Conservation (phyloP, 2,113 vertebrate species). For the Genyomyrus donnyi region DNA sequence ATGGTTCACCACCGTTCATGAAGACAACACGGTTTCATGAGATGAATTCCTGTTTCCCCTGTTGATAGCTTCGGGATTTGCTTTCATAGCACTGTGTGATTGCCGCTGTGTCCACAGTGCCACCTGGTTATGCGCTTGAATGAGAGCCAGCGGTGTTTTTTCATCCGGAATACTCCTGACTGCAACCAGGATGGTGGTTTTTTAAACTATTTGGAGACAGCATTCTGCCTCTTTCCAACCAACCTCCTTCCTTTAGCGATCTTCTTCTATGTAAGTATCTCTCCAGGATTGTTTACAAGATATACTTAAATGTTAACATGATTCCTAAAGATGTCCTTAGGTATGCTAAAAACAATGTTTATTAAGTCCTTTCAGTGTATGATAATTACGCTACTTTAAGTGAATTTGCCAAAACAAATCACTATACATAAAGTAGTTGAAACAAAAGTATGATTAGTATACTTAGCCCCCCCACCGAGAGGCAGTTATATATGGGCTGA, state of each 20-base stretch:
- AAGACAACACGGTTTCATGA: too few relatives aligned
- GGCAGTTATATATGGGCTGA: too few relatives aligned
- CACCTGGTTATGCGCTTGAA: slow-evolving; percentile 64
- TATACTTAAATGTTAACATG: neutral
- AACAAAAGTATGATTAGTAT: too few relatives aligned
- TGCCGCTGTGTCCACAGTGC: slow-evolving; percentile 60
- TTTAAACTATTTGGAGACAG: slow-evolving; percentile 69
- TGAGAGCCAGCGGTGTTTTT: slow-evolving; percentile 65
- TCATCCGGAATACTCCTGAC: slow-evolving; percentile 72
- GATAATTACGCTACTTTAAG: neutral
- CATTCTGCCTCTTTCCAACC: slow-evolving; percentile 71
- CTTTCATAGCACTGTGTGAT: neutral
- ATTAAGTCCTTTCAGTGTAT: neutral
- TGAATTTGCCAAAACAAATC: neutral
- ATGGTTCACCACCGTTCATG: neutral
- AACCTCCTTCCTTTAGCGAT: slow-evolving; percentile 73
- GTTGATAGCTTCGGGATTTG: neutral
- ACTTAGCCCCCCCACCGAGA: neutral
- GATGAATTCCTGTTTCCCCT: neutral
- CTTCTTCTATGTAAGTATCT: slow-evolving; percentile 51
- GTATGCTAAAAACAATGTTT: neutral
- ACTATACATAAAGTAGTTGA: too few relatives aligned
- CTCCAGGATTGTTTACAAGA: neutral
- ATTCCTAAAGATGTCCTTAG: neutral
- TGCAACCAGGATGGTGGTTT: slow-evolving; percentile 72